phyloP scores from a whole-genome alignment of 2,797 vertebrate species.

The Antrozous pallidus region DNA sequence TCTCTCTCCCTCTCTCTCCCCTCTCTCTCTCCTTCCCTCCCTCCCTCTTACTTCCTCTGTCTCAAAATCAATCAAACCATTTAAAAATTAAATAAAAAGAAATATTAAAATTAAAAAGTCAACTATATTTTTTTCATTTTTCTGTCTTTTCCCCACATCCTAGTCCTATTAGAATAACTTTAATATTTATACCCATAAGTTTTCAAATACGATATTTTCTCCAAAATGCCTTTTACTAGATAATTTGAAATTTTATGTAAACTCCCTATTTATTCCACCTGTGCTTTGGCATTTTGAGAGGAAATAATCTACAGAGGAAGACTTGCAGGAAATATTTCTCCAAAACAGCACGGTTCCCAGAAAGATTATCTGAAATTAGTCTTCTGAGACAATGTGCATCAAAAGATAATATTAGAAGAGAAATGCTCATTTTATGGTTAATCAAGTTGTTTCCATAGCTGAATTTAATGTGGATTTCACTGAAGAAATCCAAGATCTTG shows the following conservation, averaged over 20 bases:
- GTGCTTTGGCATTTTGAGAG: slow-evolving; percentile 65
- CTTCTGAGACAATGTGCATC: slow-evolving; percentile 61
- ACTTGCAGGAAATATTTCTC: slow-evolving; percentile 58
- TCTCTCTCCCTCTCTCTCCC: background rate
- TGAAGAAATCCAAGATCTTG: slow-evolving; percentile 56
- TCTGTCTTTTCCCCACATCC: background rate
- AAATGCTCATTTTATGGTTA: slow-evolving; percentile 63
- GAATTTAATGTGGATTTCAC: slow-evolving; percentile 68
- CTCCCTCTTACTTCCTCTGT: background rate
- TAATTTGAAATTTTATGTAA: slow-evolving; percentile 64
- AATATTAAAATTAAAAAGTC: background rate
- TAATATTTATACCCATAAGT: slow-evolving; percentile 41
- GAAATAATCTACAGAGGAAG: slow-evolving; percentile 38
- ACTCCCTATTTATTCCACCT: slow-evolving; percentile 51
- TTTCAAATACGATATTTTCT: slow-evolving; percentile 18
- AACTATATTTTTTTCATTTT: background rate
- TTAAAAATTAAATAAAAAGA: background rate
- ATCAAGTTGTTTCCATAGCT: slow-evolving; percentile 63
- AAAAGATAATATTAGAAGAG: slow-evolving; percentile 53
- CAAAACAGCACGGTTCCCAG: slow-evolving; percentile 60
- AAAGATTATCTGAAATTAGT: slow-evolving; percentile 68
- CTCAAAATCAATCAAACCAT: background rate
- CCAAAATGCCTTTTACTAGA: slow-evolving; percentile 40
- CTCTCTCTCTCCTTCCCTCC: too few relatives aligned
- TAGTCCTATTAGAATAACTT: slow-evolving; percentile 14